phyloP scores from a whole-genome alignment of 2,797 vertebrate genomes.

The Cynodonichthys magdalenae region DNA sequence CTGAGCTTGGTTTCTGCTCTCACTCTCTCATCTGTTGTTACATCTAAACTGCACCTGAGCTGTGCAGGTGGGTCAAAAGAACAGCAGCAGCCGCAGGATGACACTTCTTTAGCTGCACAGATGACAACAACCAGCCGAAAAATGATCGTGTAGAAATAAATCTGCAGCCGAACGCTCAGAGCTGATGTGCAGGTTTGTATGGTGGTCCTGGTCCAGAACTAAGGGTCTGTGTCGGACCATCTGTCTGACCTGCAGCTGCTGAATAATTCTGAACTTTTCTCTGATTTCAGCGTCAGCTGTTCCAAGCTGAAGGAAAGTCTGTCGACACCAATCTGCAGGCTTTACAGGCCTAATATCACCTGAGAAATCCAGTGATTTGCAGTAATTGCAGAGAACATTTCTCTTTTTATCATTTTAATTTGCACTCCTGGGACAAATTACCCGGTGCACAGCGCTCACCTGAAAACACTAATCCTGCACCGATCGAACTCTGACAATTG shows the following conservation, averaged over 20 bases:
- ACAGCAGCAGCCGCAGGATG: conserved; percentile 4
- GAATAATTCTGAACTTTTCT: too few relatives aligned
- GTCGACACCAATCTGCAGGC: conserved; percentile 2
- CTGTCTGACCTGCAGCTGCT: too few relatives aligned
- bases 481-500: conserved; percentile 16
- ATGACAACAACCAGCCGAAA: conserved; percentile 5
- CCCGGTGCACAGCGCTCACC: conserved; percentile 11
- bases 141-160: background rate
- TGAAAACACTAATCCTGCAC: conserved; percentile 38
- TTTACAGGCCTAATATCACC: conserved; percentile 3
- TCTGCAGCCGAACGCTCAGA: background rate
- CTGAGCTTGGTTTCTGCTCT: conserved; percentile 54
- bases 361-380: conserved; percentile 18
- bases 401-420: conserved; percentile 33
- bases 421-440: conserved; percentile 31
- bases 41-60: conserved; percentile 34
- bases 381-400: conserved; percentile 31
- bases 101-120: conserved; percentile 5
- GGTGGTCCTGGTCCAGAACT: too few relatives aligned
- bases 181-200: too few relatives aligned
- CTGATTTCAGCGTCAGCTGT: too few relatives aligned
- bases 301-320: background rate
- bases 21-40: conserved; percentile 41
- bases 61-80: conserved; percentile 51
- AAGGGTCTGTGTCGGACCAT: too few relatives aligned